Base-by-base conservation (phyloP, 2,797 vertebrate genomes). In the Acanthurus lineatus region DNA sequence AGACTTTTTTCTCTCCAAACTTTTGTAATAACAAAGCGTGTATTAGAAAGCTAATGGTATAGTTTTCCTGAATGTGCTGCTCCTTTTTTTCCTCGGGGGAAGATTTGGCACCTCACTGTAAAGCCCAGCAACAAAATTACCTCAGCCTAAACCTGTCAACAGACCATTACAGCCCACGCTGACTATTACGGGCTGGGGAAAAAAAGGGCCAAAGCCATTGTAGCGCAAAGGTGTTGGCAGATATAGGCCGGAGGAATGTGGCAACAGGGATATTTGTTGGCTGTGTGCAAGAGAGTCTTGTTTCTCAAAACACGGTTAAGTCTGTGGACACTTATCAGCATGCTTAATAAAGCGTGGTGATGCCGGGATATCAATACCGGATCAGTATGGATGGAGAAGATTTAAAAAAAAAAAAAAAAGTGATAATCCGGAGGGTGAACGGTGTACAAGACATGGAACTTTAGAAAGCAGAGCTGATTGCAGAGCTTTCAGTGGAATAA, bases 141-240 rank as follows among this genome's bases (percentile, higher is more conserved):
- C 93, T 95, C 94, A 94, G 93, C 90, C 94, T 94, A 93, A 94
- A 95, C 91, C 94, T 96, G 94, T 96, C 95, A 96, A 92, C 94
- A 94, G 85, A 92, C 94, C 94, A 92, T 95, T 95, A 95, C 93
- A 90, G 91, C 90, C 93, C 93, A 91, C 86, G 85, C 92, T 85
- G 91, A 91, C 94, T 94, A 93, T 94, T 93, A 94, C 86, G 77
- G 89, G 86, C 91, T 84, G 89, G 88, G 88, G 89, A 60, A 86
- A 87, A 91, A 91, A 80, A 81, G 67, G 88, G 78, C 88, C 88
- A 92, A 87, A 92, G 85, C 86, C 93, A 91, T 91, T 90, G 93
- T 94, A 93, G 94, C 94, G 88, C 90, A 89, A 93, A 95, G 94
- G 95, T 95, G 95, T 94, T 96, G 95, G 95, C 95, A 96, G 95